Conservation (phyloP, 1,140 invertebrate genomes). For the Psix sp. region DNA sequence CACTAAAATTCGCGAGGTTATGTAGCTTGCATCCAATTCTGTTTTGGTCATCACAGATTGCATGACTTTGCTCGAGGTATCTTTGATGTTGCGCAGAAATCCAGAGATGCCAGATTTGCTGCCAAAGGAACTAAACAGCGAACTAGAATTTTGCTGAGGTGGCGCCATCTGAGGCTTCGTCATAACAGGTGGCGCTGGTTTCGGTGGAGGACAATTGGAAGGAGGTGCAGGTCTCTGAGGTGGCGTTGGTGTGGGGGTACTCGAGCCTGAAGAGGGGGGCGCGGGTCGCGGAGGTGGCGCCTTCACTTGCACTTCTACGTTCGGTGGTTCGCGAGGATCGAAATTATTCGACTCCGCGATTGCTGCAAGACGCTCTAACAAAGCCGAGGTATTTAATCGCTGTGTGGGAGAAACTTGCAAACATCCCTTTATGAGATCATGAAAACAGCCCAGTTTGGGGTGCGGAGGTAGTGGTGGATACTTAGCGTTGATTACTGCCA, state of each 20-base stretch:
- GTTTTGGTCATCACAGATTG: constrained; percentile 94
- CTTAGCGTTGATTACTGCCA: constrained; percentile 97
- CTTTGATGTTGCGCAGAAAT: constrained; percentile 90
- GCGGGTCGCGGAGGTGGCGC: constrained; percentile 70
- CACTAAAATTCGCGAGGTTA: constrained; percentile 91
- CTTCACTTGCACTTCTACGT: constrained; percentile 78
- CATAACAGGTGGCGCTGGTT: constrained; percentile 51
- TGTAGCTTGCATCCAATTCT: constrained; percentile 93
- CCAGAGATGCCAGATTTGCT: constrained; percentile 83
- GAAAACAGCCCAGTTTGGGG: constrained; percentile 88
- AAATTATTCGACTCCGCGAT: constrained; percentile 90
- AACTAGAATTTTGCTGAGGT: constrained; percentile 65
- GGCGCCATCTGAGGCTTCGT: constrained; percentile 54
- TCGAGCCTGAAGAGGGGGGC: constrained; percentile 66
- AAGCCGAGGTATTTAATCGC: constrained; percentile 84
- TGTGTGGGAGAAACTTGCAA: constrained; percentile 88
- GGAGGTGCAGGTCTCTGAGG: constrained; percentile 57
- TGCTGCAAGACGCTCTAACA: constrained; percentile 90
- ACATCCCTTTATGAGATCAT: constrained; percentile 94
- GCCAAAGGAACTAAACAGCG: constrained; percentile 88
- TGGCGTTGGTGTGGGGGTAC: constrained; percentile 51
- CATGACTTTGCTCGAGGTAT: constrained; percentile 97
- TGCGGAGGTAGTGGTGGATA: constrained; percentile 90
- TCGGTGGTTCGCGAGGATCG: constrained; percentile 86
- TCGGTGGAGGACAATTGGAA: constrained; percentile 66